Evolutionary conservation across 2,797 vertebrate genomes (phyloP), one percentile per base, ranked within the genome.

Genomic region (Scarus forsteni): DNA sequence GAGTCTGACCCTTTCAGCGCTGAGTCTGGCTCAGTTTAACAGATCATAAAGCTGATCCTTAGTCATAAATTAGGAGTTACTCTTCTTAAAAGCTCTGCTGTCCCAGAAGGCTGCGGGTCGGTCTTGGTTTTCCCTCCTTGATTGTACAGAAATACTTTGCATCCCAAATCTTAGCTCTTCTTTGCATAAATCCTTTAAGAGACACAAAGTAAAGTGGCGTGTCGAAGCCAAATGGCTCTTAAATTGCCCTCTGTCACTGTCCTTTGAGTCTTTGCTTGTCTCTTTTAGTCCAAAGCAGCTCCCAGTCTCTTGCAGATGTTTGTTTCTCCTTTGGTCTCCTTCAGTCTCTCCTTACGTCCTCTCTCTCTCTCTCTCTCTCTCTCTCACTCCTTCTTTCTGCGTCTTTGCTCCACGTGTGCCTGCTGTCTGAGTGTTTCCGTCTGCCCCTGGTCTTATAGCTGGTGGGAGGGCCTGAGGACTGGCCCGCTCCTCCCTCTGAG

Each of bases 361-460:
- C 65, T 15, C 67, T 60, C 62, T 78, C 56, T 59, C 27, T 39
- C 56, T 48, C 43, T 55, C 57, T 61, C 8, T 36, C 53, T 84
- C 76, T 80, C 77, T 27, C 27, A 27, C 27, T 27, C 27, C 27
- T 27, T 79, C 69, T 86, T 60, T 79, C 80, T 87, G 85, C 74
- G 70, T 88, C 81, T 87, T 73, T 76, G 85, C 89, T 94, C 92
- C 94, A 94, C 92, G 92, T 95, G 94, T 94, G 93, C 90, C 87
- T 92, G 92, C 91, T 89, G 89, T 90, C 91, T 93, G 92, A 95
- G 90, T 92, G 92, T 93, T 94, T 95, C 93, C 92, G 92, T 94
- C 92, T 92, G 94, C 91, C 87, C 85, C 81, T 70, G 86, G 89
- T 94, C 90, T 95, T 95, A 95, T 95, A 95, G 88, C 77, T 55